phyloP scores from a whole-genome alignment of 2,888 invertebrate genomes.

The Drosophila quasianomalipes region DNA sequence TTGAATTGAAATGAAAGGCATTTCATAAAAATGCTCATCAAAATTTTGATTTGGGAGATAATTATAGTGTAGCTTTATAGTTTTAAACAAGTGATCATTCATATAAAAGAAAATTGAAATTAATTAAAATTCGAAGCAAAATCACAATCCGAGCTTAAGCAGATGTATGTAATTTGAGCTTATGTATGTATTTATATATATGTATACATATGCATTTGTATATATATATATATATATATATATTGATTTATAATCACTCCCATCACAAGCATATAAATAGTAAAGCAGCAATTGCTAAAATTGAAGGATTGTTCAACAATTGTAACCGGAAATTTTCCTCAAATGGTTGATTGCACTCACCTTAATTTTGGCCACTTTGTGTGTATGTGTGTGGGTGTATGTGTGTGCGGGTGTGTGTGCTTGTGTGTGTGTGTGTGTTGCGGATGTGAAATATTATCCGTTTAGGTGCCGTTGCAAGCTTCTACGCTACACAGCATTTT shows the following conservation, averaged over 20 bases:
- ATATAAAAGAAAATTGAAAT: neutral
- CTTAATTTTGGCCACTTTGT: conserved; percentile 22
- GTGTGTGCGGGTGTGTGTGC: conserved; percentile 8
- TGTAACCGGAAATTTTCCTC: conserved; percentile 30
- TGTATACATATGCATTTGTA: neutral
- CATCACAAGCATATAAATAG: neutral
- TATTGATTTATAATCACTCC: neutral
- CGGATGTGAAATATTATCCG: conserved; percentile 54
- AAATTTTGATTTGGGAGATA: neutral
- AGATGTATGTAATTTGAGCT: neutral
- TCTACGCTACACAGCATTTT: conserved; percentile 48
- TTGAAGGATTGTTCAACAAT: conserved; percentile 26
- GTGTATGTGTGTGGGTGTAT: neutral
- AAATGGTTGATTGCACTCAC: conserved; percentile 38
- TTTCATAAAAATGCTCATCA: neutral
- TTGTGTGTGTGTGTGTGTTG: conserved; percentile 19
- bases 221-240: neutral
- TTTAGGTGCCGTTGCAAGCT: conserved; percentile 28
- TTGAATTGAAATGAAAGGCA: neutral
- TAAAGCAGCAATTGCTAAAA: conserved; percentile 4
- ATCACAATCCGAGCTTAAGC: neutral
- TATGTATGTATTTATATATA: neutral
- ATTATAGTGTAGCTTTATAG: neutral
- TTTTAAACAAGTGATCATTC: neutral
- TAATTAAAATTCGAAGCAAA: neutral